Evolutionary conservation across 2,113 vertebrate genomes (phyloP).

Genomic region (Chinchilla lanigera): DNA sequence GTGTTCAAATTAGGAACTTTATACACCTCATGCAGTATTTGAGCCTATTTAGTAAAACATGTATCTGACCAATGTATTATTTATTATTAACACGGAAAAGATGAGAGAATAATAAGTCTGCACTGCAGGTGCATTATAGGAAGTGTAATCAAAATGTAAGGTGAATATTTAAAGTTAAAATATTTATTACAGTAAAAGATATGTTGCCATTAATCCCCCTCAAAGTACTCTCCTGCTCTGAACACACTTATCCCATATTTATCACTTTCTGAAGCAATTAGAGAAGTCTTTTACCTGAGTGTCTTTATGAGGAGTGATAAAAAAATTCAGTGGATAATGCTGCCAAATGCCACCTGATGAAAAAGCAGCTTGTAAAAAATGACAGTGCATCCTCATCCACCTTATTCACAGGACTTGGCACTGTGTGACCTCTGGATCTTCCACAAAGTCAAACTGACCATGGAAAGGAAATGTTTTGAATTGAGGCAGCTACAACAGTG

Average conservation of each 20-base stretch:
- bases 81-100: conserved; percentile 1
- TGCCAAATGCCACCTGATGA: background rate
- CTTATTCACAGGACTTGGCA: background rate
- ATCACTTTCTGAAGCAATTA: background rate
- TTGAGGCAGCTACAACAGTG: background rate
- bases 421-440: background rate
- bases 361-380: background rate
- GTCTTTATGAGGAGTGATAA: background rate
- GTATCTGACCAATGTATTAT: background rate
- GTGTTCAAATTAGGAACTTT: background rate
- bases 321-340: background rate
- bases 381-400: background rate
- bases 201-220: background rate
- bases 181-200: background rate
- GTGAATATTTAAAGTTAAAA: background rate
- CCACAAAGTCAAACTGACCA: background rate
- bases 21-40: background rate
- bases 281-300: background rate
- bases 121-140: background rate
- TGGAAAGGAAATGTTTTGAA: background rate
- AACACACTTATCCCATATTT: background rate
- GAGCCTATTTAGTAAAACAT: background rate
- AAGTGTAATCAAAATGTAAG: background rate
- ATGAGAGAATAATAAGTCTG: background rate
- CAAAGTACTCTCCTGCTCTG: rapidly evolving